These are phyloP conservation scores for Phataginus tetradactyla DNA, from an alignment of 2,797 vertebrate species.

Conservation along the genomic window DNA sequence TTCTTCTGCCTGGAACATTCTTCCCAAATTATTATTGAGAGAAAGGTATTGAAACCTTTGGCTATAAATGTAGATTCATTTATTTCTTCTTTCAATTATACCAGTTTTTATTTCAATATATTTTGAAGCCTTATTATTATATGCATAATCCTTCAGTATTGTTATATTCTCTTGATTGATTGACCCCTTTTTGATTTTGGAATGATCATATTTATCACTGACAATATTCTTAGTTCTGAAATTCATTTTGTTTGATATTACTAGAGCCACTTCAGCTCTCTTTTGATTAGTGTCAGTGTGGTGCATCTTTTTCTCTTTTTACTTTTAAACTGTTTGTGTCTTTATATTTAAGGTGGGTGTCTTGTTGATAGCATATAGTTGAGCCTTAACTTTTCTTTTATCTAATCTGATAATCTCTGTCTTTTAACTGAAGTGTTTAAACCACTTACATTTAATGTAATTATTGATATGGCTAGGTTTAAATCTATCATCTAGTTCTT, in stretches of 20 bases:
- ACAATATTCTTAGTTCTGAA: neutral
- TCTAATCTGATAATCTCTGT: neutral
- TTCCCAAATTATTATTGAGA: slow-evolving; percentile 22
- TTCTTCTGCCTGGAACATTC: neutral
- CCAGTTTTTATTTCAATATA: neutral
- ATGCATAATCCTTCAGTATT: neutral
- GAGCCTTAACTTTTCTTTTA: neutral
- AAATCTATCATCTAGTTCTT: neutral
- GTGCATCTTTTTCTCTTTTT: neutral
- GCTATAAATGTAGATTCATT: neutral
- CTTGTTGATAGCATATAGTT: neutral
- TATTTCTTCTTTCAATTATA: neutral
- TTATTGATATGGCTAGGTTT: neutral
- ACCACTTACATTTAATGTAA: neutral
- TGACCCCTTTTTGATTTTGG: neutral
- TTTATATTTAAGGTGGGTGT: neutral
- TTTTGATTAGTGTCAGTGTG: neutral
- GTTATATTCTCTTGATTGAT: neutral
- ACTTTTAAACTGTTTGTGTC: neutral
- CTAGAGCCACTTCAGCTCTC: neutral
- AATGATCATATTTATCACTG: slow-evolving; percentile 3
- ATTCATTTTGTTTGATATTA: slow-evolving; percentile 35
- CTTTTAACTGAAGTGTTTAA: neutral
- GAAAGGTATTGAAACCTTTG: neutral
- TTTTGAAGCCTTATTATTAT: neutral